A percentile compares a stretch with the other conserved stretches of the same genome.
Conservation (phyloP, 2,888 invertebrate species). For the Dolichomitus sp. region DNA sequence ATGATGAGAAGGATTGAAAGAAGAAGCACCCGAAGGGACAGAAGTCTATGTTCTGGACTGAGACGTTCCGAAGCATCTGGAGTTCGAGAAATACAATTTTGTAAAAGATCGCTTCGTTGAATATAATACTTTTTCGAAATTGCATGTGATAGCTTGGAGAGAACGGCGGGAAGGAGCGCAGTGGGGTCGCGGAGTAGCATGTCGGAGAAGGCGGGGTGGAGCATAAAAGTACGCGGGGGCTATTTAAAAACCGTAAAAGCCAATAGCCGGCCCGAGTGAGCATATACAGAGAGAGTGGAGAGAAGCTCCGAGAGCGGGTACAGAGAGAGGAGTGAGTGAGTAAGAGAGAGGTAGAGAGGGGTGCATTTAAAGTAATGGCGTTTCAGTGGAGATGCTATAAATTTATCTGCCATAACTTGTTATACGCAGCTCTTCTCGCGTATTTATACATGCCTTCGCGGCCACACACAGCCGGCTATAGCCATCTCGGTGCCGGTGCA, state of each 20-base stretch:
- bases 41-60: too few species aligned
- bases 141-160: constrained; percentile 20
- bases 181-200: constrained; percentile 45
- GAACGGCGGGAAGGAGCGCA: neutral
- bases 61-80: neutral
- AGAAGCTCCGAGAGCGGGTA: constrained; percentile 24
- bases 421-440: constrained; percentile 85
- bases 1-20: too few species aligned
- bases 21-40: too few species aligned
- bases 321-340: constrained; percentile 53
- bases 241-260: constrained; percentile 85
- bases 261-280: constrained; percentile 75
- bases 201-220: constrained; percentile 65
- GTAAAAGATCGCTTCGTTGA: neutral
- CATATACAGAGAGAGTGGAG: constrained; percentile 60
- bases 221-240: constrained; percentile 75
- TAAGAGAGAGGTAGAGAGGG: constrained; percentile 56
- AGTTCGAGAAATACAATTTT: constrained; percentile 5
- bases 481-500: constrained; percentile 37
- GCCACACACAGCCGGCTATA: constrained; percentile 81
- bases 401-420: constrained; percentile 87
- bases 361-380: constrained; percentile 82
- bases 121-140: constrained; percentile 31
- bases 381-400: constrained; percentile 86
- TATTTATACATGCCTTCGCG: constrained; percentile 85